These are phyloP conservation scores for Leucoraja ocellata DNA, from an alignment of 2,797 vertebrate species.

Conservation along the genomic window DNA sequence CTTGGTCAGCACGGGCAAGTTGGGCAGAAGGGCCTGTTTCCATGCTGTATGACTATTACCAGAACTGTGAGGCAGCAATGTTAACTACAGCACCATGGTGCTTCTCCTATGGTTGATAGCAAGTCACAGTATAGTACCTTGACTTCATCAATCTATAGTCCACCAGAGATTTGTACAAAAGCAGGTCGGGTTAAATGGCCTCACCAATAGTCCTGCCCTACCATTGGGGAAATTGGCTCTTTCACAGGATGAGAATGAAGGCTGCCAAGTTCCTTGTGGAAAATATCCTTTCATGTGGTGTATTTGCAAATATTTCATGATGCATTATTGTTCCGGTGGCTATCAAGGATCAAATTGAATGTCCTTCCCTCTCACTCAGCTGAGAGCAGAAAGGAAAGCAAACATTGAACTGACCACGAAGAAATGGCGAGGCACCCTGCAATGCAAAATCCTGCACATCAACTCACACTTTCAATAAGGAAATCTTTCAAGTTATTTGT, in stretches of 20 bases:
- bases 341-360: background rate
- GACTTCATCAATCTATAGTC: background rate
- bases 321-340: background rate
- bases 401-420: background rate
- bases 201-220: background rate
- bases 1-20: no score
- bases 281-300: no score
- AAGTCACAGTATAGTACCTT: background rate
- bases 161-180: background rate
- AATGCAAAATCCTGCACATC: no score
- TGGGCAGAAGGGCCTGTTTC: no score
- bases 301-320: background rate
- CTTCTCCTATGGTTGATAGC: background rate
- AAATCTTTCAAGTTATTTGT: background rate
- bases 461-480: background rate
- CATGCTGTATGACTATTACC: no score
- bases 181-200: background rate
- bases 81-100: no score
- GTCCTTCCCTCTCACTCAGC: background rate
- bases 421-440: background rate
- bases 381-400: background rate
- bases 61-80: no score
- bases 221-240: background rate
- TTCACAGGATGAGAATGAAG: background rate
- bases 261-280: background rate